These are phyloP conservation scores for Drosophila buzzatii DNA, from an alignment of 2,888 invertebrate genomes.

Conservation along the genomic window DNA sequence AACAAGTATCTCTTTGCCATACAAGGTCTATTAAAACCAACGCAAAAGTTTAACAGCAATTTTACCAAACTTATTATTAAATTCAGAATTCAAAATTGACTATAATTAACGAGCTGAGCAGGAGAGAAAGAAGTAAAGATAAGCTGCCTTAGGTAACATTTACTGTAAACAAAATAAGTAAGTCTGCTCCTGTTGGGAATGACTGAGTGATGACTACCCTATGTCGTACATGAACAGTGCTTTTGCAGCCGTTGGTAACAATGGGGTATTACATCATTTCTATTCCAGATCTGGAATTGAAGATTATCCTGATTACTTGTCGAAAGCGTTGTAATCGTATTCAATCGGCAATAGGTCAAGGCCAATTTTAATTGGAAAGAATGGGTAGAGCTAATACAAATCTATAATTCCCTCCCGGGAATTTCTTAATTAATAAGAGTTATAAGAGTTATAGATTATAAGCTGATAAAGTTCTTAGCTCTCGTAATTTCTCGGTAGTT, in stretches of 20 bases:
- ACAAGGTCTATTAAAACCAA: neutral
- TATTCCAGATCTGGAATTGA: too few relatives aligned
- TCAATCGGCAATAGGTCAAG: too few relatives aligned
- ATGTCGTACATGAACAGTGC: neutral
- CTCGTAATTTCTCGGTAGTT: too few relatives aligned
- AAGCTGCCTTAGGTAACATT: neutral
- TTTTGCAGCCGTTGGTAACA: neutral
- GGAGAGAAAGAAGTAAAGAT: neutral
- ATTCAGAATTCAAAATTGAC: neutral
- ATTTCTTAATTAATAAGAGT: too few relatives aligned
- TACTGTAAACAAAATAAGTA: neutral
- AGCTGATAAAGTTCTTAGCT: too few relatives aligned
- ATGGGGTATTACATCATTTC: too few relatives aligned
- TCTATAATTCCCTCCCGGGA: neutral
- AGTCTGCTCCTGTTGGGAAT: neutral
- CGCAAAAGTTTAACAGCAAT: neutral
- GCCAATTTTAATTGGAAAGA: too few relatives aligned
- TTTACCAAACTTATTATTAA: neutral
- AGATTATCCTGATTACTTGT: too few relatives aligned
- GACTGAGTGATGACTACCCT: neutral
- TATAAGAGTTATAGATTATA: too few relatives aligned
- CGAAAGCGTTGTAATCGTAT: too few relatives aligned
- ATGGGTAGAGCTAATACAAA: too few relatives aligned
- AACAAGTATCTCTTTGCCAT: neutral
- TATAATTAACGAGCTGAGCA: neutral